Base-by-base conservation (phyloP, 2,888 invertebrate genomes). In the Camptogramma bilineatum region DNA sequence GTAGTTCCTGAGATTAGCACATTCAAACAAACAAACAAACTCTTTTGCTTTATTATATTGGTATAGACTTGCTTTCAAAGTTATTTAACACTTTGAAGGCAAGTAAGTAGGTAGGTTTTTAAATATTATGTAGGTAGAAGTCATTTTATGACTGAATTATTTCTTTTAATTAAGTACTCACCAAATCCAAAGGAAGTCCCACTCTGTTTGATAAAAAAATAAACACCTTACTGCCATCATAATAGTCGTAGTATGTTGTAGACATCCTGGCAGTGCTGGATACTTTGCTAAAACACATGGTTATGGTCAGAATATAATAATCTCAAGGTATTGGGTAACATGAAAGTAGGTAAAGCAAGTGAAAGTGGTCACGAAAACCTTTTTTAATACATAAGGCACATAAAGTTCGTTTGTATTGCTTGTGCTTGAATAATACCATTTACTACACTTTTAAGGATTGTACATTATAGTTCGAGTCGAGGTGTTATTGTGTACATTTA, bases 131-230 rank as follows among this genome's bases (percentile, higher is more conserved):
- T 39, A n/a, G n/a, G n/a, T n/a, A n/a, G n/a, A n/a, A n/a, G n/a
- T n/a, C 1, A 13, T 39, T 2, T 13, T 39, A 3, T 13, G 34
- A 39, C 34, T 39, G 4, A 39, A 39, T 39, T 39, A 13, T 13
- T 3, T 0, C 9, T 39, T 39, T 39, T 7, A 28, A 39, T 13
- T 74, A n/a, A n/a, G n/a, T n/a, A 93, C 95, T 95, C 93, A 97
- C 97, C 94, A 97, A 94, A 91, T 97, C 97, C 79, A 97, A 94
- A 56, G 96, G 96, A 72, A 97, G 92, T 68, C 96, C 96, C 73
- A 95, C 87, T 80, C 94, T 91, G 75, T 94, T 94, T 34, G 96
- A 94, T 66, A 97, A 79, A 91, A 95, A 96, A 67, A 93, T 83
- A 85, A 97, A 96, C 65, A 95, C 84, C 79, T 94, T 94, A 83